phyloP scores from a whole-genome alignment of 1,140 invertebrate species.

The Zaprionus lachaisei region DNA sequence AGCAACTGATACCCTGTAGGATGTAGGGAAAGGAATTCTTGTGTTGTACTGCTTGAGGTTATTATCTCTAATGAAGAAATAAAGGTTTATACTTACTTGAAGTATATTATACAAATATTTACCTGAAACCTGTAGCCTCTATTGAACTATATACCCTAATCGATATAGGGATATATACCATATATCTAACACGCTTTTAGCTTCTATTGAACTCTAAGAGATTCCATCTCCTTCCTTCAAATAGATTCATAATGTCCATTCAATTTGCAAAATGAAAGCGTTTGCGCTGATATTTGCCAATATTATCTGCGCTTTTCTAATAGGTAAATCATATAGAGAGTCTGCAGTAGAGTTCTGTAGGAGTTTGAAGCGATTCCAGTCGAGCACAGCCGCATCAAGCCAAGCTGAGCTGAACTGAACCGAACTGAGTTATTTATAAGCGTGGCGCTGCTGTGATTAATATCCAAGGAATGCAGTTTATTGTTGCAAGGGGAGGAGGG shows the following conservation, averaged over 20 bases:
- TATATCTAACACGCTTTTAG: too few relatives aligned
- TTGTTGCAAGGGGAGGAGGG: conserved; percentile 43
- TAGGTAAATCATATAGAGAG: background rate
- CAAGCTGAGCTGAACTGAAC: conserved; percentile 26
- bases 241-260: background rate
- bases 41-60: background rate
- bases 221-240: too few relatives aligned
- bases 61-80: background rate
- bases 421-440: conserved; percentile 47
- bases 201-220: too few relatives aligned
- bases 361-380: background rate
- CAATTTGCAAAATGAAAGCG: background rate
- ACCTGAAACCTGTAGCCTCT: too few relatives aligned
- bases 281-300: background rate
- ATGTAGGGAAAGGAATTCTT: background rate
- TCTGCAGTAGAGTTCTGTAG: background rate
- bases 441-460: conserved; percentile 72
- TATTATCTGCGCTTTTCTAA: background rate
- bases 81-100: background rate
- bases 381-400: background rate
- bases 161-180: too few relatives aligned
- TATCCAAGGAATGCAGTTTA: conserved; percentile 78
- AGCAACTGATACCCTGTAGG: conserved; percentile 38
- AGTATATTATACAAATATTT: too few relatives aligned
- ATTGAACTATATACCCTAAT: too few relatives aligned